phyloP scores from a whole-genome alignment of 92 coral and sea anemone species.

The Desmophyllum pertusum region DNA sequence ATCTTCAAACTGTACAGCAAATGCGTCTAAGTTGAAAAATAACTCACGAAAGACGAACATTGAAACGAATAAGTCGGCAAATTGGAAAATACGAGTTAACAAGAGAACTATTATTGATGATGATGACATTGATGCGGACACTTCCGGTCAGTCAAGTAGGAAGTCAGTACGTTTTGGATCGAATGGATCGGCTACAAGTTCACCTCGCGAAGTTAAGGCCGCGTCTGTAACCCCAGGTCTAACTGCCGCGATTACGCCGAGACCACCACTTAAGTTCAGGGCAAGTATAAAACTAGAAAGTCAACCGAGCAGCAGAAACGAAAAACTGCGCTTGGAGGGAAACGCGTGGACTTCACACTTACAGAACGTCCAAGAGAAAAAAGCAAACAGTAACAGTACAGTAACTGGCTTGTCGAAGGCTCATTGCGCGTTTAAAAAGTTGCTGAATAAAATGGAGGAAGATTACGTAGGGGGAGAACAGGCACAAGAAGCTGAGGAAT shows the following conservation, averaged over 20 bases:
- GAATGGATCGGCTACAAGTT: neutral
- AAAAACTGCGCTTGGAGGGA: conserved; percentile 50
- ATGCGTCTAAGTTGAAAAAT: neutral
- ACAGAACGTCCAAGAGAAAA: conserved; percentile 51
- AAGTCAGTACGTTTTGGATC: conserved; percentile 29
- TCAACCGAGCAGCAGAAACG: conserved; percentile 29
- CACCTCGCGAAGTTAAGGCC: neutral
- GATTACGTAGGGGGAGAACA: conserved; percentile 30
- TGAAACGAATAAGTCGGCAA: neutral
- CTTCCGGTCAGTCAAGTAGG: neutral
- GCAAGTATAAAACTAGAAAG: conserved; percentile 26
- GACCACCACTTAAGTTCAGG: conserved; percentile 25
- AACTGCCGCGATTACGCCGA: neutral
- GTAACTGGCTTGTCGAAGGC: conserved; percentile 57
- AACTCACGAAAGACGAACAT: neutral
- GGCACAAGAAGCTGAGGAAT: conserved; percentile 13
- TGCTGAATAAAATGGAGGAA: conserved; percentile 61
- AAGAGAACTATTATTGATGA: neutral
- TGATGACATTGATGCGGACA: too few species aligned
- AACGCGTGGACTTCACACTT: conserved; percentile 61
- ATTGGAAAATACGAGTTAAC: conserved; percentile 8
- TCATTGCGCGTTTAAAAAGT: conserved; percentile 60
- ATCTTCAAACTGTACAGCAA: neutral
- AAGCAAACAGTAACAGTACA: conserved; percentile 16
- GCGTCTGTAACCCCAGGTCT: conserved; percentile 9